Evolutionary conservation across 2,888 invertebrate genomes (phyloP), one percentile per base, ranked within the genome.

Genomic region (Clistopyga incitator): DNA sequence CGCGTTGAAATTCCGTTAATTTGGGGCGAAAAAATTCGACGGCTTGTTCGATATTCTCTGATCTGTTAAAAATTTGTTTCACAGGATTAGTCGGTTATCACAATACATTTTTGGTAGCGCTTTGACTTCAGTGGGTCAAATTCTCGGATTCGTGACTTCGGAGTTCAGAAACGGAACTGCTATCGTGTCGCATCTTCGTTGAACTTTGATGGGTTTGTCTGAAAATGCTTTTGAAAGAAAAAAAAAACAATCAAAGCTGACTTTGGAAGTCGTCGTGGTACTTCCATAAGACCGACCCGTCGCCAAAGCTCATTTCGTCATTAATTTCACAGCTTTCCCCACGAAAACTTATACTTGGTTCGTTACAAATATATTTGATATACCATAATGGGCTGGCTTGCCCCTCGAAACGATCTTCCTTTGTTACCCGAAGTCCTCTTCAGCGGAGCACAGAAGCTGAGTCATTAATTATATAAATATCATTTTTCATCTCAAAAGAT

Each of bases 401-500:
- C 54, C 23, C 38, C 45, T 61, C 8, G 34, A 52, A 70, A 70
- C 20, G 34, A 18, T 70, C 18, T 25, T 29, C 20, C 8, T 3
- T 10, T 11, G 18, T 50, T 50, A 29, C 34, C 18, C 4, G 11
- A 25, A 29, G 6, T 25, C 34, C 52, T 34, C 34, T n/a, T 10
- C 13, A 13, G 54, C 1, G 20, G 10, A 34, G 6, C 38, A 56
- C 23, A 23, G 29, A 74, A 61, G 29, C 45, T n/a, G 3, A n/a
- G 29, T 61, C 59, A 61, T 74, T 74, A 34, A 61, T 61, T 34
- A 61, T 20, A 34, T 50, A 47, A 61, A 61, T 61, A 47, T 74
- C 29, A 74, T 34, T 50, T 74, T 74, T 74, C 47, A 45, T 18
- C 23, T 15, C 13, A 11, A 45, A 29, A 56, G 59, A 34, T 3